Percentiles rank a stretch among this genome's conserved stretches.
phyloP scores from a whole-genome alignment of 2,113 vertebrate genomes.

The Eupsittula cactorum region DNA sequence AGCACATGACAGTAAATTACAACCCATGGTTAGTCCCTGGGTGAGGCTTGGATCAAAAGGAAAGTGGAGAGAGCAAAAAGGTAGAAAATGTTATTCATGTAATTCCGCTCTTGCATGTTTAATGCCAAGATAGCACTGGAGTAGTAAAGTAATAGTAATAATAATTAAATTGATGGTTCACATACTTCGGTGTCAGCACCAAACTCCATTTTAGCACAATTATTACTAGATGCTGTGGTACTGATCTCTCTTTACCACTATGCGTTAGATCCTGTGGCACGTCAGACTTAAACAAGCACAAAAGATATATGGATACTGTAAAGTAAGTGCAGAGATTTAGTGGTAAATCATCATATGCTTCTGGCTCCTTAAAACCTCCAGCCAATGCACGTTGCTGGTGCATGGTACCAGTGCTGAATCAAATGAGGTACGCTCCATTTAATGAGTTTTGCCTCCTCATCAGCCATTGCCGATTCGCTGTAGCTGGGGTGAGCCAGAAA shows the following conservation, averaged over 20 bases:
- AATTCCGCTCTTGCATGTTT: background rate
- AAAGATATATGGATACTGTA: background rate
- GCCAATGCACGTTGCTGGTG: accelerated
- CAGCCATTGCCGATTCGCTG: background rate
- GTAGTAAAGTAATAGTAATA: background rate
- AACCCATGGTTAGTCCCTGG: background rate
- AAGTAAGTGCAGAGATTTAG: background rate
- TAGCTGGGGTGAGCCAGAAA: background rate
- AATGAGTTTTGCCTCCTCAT: background rate
- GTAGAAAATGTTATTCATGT: background rate
- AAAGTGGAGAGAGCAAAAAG: background rate
- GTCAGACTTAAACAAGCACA: background rate
- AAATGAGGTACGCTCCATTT: background rate
- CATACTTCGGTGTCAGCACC: background rate
- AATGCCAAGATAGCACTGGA: background rate
- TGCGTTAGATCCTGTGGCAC: background rate
- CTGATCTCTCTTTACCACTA: background rate
- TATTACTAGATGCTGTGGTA: background rate
- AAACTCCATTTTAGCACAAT: background rate
- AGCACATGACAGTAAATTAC: background rate
- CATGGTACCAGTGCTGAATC: background rate
- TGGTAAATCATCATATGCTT: background rate
- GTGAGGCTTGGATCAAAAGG: background rate
- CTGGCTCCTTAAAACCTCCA: background rate
- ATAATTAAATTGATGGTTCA: background rate